Evolutionary conservation across 2,113 vertebrate genomes (phyloP), one percentile per base, ranked within the genome.

Genomic region (Gopherus evgoodei): DNA sequence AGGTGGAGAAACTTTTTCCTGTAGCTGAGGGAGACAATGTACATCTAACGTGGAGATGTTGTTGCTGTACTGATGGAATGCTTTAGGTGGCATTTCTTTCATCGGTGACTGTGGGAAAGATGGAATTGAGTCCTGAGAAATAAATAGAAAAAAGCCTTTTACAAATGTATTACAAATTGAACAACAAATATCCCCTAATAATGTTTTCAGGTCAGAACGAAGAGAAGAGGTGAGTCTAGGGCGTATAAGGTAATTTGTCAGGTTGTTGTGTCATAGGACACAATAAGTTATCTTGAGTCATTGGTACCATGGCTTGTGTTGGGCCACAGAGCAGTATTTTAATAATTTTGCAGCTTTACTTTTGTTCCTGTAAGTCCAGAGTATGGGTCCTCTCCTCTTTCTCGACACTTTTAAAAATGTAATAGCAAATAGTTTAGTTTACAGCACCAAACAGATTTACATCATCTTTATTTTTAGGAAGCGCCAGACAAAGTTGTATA

Each of bases 21-120:
- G 99, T 86, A 99, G 42, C 97, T 97, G 98, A 6, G 99, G 99
- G 85, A 99, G 99, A 69, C 99, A 98, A 95, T 99, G 99, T 47
- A 99, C 99, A 0, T 99, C 98, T 81, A 99, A 95, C 19, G 99
- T 96, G 50, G 99, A 99, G 97, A 99, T 98, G 97, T 99, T 99
- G 98, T 98, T 99, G 97, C 96, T 98, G 98, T 99, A 99, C 81
- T 98, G 99, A 95, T 99, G 99, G 78, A 98, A 98, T 1, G 97
- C 98, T 97, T 97, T 98, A 11, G 98, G 98, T 0, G 99, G 98
- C 57, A 94, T 97, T 94, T 99, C 99, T 1, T 98, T 98, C 62
- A 98, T 94, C 0, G 98, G 98, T 0, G 98, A 98, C 78, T 97
- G 98, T 0, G 98, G 97, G 90, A 99, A 95, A 21, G 98, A 93